Evolutionary conservation across 2,113 vertebrate species (phyloP).

Genomic region (Mormyrus lacerda): DNA sequence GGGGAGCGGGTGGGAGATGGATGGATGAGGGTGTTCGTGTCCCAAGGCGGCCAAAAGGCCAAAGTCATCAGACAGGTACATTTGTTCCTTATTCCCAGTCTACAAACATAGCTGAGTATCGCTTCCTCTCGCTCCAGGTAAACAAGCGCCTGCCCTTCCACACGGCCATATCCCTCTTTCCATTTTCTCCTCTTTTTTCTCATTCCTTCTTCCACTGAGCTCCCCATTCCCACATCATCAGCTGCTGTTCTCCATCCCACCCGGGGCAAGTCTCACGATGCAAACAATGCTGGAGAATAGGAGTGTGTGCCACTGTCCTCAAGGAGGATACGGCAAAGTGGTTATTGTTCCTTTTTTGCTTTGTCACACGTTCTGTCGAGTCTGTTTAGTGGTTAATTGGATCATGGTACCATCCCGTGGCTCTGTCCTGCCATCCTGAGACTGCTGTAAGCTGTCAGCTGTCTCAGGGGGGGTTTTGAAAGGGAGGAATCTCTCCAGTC

Average conservation of each 20-base stretch:
- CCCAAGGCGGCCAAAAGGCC: background rate
- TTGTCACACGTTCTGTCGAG: background rate
- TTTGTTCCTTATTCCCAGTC: background rate
- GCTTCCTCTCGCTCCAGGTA: background rate
- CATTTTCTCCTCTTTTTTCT: background rate
- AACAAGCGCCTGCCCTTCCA: background rate
- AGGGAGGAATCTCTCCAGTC: slow-evolving; percentile 8
- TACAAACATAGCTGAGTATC: background rate
- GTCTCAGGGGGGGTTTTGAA: slow-evolving; percentile 3
- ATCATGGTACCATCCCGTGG: background rate
- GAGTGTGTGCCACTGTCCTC: background rate
- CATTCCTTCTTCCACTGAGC: background rate
- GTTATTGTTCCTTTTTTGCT: background rate
- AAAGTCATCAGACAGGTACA: background rate
- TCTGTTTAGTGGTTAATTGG: slow-evolving; percentile 16
- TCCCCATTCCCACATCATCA: background rate
- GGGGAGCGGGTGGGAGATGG: background rate
- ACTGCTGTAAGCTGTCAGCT: background rate
- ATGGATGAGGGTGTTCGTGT: background rate
- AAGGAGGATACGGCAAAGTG: background rate
- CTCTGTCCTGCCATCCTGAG: background rate
- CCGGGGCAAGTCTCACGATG: background rate
- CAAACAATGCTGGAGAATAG: background rate
- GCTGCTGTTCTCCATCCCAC: background rate
- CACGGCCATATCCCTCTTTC: background rate